phyloP scores from a whole-genome alignment of 2,797 vertebrate genomes.

The Diplodus puntazzo region DNA sequence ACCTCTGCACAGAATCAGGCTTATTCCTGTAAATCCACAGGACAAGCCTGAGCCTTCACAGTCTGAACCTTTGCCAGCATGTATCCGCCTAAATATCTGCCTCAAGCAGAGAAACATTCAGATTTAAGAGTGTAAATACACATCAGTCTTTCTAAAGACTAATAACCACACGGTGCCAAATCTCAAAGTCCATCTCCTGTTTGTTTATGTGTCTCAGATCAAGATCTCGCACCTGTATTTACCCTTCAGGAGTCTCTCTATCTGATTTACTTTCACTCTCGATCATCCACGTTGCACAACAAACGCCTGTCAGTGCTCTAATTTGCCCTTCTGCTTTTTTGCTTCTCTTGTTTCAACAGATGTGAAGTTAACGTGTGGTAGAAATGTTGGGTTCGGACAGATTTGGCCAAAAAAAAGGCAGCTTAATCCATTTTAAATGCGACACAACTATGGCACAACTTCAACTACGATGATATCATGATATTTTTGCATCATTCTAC shows the following conservation, averaged over 20 bases:
- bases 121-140: not conserved
- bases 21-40: not conserved
- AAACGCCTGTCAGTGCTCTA: not conserved
- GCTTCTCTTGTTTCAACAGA: not conserved
- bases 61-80: not conserved
- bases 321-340: not conserved
- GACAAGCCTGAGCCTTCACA: not conserved
- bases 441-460: not conserved
- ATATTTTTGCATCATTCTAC: constrained; percentile 1
- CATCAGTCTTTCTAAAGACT: not conserved
- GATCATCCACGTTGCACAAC: not conserved
- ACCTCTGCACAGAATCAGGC: not conserved
- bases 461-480: not conserved
- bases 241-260: not conserved
- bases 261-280: constrained; percentile 18
- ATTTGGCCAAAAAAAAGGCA: not conserved
- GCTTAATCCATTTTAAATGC: not conserved
- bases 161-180: not conserved
- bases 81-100: not conserved
- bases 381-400: not conserved
- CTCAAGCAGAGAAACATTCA: not conserved
- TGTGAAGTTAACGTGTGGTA: not conserved
- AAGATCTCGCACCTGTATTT: not conserved
- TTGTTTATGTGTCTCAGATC: not conserved
- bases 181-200: not conserved